These are phyloP conservation scores for Venusia cambrica DNA, from an alignment of 2,888 invertebrate genomes.

Conservation along the genomic window DNA sequence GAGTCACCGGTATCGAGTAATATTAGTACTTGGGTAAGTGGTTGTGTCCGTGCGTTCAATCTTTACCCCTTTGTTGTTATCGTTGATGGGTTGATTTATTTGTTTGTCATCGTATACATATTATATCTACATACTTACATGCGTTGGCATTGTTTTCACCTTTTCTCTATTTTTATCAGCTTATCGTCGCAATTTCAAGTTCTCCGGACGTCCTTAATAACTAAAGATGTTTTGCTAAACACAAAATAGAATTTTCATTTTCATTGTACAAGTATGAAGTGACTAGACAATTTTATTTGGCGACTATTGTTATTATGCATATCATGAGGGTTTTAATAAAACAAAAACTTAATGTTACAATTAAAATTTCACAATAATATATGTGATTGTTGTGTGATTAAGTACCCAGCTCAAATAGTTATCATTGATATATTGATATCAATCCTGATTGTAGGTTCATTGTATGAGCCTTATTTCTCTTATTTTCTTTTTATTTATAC, in stretches of 20 bases:
- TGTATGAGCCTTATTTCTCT: too few relatives aligned
- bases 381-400: too few relatives aligned
- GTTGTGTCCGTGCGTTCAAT: conserved; percentile 28
- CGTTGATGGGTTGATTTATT: conserved; percentile 33
- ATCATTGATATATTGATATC: too few relatives aligned
- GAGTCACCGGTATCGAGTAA: conserved; percentile 58
- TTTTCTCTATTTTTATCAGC: conserved; percentile 47
- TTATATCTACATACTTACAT: conserved; percentile 26
- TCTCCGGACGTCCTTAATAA: conserved; percentile 27
- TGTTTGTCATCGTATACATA: conserved; percentile 35
- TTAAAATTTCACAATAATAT: too few relatives aligned
- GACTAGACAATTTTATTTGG: conserved; percentile 5
- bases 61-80: conserved; percentile 43
- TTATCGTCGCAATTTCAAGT: conserved; percentile 29
- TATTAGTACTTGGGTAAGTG: conserved; percentile 73
- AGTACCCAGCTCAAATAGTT: too few relatives aligned
- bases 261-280: neutral
- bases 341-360: neutral
- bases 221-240: too few relatives aligned
- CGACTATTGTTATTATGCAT: neutral
- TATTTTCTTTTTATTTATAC: conserved; percentile 44
- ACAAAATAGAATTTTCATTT: conserved; percentile 25
- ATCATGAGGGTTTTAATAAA: neutral
- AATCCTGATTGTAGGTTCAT: too few relatives aligned
- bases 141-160: conserved; percentile 27